phyloP scores from a whole-genome alignment of 1,140 invertebrate species.

The Atta texana region DNA sequence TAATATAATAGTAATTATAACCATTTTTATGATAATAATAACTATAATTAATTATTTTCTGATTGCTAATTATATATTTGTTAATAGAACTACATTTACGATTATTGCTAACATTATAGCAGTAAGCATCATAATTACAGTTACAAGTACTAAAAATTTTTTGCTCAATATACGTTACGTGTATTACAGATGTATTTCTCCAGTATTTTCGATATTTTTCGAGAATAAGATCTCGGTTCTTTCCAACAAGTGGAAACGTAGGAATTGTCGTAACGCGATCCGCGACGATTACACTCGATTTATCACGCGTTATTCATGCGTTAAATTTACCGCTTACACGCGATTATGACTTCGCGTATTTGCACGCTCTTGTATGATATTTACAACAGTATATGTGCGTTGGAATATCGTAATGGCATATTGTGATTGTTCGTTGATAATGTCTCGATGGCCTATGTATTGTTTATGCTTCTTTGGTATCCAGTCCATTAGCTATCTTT shows the following conservation, averaged over 20 bases:
- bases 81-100: no score
- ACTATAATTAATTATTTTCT: no score
- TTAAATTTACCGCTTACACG: constrained; percentile 16
- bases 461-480: constrained; percentile 41
- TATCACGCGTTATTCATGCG: constrained; percentile 11
- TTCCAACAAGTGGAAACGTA: neutral
- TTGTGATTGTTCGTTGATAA: neutral
- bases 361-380: neutral
- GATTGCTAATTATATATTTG: no score
- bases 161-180: no score
- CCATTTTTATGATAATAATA: no score
- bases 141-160: no score
- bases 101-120: no score
- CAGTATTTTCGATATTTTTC: no score
- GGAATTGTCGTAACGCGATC: neutral
- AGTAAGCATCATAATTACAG: no score
- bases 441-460: neutral
- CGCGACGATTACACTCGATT: neutral
- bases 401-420: neutral
- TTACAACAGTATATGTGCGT: neutral
- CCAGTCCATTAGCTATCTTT: neutral
- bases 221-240: no score
- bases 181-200: no score
- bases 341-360: constrained; percentile 11
- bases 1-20: no score